phyloP scores from a whole-genome alignment of 2,113 vertebrate species.

The Zosterops pallidus region DNA sequence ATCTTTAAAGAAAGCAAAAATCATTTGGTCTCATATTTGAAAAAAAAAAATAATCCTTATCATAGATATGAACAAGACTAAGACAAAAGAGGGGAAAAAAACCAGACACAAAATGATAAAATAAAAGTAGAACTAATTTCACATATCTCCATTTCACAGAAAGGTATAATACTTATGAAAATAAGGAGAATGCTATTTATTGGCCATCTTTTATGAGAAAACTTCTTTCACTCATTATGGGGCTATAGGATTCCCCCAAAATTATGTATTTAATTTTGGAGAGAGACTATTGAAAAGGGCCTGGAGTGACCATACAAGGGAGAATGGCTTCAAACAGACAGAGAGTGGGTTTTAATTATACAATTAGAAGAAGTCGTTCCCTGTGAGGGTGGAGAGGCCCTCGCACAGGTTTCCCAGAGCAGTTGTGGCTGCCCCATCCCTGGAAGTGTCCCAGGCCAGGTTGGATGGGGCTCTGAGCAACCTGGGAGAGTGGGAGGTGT shows the following conservation, averaged over 20 bases:
- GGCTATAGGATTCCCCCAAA: background rate
- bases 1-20: background rate
- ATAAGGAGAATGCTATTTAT: background rate
- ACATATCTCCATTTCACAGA: background rate
- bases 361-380: background rate
- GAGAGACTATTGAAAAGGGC: background rate
- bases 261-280: background rate
- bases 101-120: background rate
- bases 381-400: background rate
- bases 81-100: background rate
- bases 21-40: background rate
- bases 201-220: background rate
- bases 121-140: background rate
- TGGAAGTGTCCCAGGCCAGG: rapidly evolving
- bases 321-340: background rate
- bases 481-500: background rate
- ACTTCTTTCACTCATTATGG: background rate
- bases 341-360: rapidly evolving
- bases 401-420: background rate
- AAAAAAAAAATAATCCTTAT: background rate
- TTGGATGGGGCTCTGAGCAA: background rate
- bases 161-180: background rate
- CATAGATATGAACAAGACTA: background rate
- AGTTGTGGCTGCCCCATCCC: background rate
- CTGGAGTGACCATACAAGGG: background rate